Percentiles rank a stretch among this genome's conserved stretches.
Evolutionary conservation across 2,888 invertebrate genomes (phyloP).

Genomic region (Papilio elwesi): DNA sequence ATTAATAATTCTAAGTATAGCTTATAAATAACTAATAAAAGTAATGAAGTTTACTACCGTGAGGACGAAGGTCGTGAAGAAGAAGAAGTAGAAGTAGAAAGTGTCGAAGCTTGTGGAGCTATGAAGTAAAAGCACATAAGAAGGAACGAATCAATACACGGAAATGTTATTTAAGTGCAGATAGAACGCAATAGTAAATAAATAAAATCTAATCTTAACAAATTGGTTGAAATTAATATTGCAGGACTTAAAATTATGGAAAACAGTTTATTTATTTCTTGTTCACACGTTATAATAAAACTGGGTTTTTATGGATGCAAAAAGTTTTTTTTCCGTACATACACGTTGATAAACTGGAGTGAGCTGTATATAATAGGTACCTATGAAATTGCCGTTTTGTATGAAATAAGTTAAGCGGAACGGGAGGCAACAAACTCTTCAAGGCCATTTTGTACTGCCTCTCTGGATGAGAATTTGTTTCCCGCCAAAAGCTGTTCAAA

Average conservation of each 20-base stretch:
- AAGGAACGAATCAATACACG: constrained; percentile 38
- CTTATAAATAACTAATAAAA: constrained; percentile 2
- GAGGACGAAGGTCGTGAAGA: constrained; percentile 50
- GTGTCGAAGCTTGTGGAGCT: constrained; percentile 42
- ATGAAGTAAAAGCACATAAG: constrained; percentile 49
- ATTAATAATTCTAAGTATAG: constrained; percentile 19
- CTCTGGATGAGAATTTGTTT: no score
- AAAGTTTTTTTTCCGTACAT: no score
- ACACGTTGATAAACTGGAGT: no score
- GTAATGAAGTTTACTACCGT: constrained; percentile 50
- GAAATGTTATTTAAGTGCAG: constrained; percentile 12
- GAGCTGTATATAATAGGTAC: no score
- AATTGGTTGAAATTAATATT: constrained; percentile 5
- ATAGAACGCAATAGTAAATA: constrained; percentile 7
- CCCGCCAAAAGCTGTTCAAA: no score
- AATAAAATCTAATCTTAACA: not conserved
- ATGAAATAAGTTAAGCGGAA: no score
- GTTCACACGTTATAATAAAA: no score
- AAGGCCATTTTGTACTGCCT: no score
- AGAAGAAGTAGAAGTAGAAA: constrained; percentile 52
- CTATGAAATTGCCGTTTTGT: no score
- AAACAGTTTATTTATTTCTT: no score
- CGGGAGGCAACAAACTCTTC: no score
- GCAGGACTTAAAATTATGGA: not conserved
- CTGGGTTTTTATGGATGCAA: no score